A percentile compares a stretch with the other conserved stretches of the same genome.
Conservation (phyloP, 2,797 vertebrate species). For the Poeciliopsis turneri region DNA sequence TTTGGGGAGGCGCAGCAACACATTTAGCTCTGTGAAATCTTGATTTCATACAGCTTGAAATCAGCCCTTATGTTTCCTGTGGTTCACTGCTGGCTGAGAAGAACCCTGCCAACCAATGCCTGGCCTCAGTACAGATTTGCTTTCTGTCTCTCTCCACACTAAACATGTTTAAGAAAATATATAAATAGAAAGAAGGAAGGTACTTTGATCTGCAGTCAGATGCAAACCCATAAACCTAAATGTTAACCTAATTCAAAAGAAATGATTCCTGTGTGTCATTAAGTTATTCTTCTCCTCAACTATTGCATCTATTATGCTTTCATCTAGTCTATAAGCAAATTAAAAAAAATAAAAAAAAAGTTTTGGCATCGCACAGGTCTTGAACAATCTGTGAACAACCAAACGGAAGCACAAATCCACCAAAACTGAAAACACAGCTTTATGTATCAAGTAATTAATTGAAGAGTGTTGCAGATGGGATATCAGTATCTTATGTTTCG, state of each 20-base stretch:
- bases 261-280: neutral
- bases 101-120: conserved; percentile 19
- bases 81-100: conserved; percentile 9
- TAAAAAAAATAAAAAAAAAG: neutral
- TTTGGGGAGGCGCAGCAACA: conserved; percentile 18
- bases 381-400: neutral
- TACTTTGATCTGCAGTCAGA: neutral
- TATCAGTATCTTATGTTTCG: conserved; percentile 22
- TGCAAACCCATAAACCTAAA: neutral
- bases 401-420: neutral
- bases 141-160: conserved; percentile 26
- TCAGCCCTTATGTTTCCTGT: conserved; percentile 16
- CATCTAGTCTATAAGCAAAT: no score
- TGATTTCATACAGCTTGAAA: conserved; percentile 39
- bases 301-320: neutral
- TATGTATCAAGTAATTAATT: neutral
- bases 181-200: neutral
- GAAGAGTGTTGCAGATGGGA: conserved; percentile 17
- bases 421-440: conserved; percentile 4
- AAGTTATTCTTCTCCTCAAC: neutral
- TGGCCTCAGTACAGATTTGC: conserved; percentile 23
- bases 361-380: neutral
- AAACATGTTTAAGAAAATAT: conserved; percentile 15
- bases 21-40: conserved; percentile 43
- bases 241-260: neutral